Conservation (phyloP, 2,888 invertebrate species). For the Polyploca ridens region DNA sequence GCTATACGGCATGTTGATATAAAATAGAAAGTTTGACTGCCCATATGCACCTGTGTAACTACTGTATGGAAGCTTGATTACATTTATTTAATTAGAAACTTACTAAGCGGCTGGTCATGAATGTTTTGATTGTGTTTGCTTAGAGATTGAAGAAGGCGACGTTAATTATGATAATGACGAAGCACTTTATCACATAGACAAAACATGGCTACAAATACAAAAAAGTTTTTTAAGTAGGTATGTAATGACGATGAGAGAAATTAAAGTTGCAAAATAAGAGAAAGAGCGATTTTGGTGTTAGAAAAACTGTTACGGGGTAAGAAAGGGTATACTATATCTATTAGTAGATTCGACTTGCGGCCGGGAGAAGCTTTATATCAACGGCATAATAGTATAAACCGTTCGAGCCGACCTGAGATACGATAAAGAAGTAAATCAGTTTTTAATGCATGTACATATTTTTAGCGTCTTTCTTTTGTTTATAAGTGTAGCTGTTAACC, state of each 20-base stretch:
- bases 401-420: no score
- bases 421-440: background rate
- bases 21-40: conserved; percentile 39
- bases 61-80: conserved; percentile 39
- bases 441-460: background rate
- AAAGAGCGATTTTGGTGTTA: no score
- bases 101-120: conserved; percentile 30
- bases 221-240: background rate
- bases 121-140: conserved; percentile 9
- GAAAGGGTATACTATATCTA: no score
- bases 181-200: background rate
- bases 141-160: background rate
- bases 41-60: conserved; percentile 28
- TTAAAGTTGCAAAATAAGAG: no score
- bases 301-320: no score
- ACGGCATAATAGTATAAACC: no score
- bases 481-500: conserved; percentile 18
- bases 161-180: conserved; percentile 1
- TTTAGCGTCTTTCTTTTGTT: conserved; percentile 20
- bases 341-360: no score
- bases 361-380: no score
- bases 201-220: background rate
- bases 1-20: conserved; percentile 22
- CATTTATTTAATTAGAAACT: conserved; percentile 39
- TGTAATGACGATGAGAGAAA: background rate